Evolutionary conservation across 2,888 invertebrate genomes (phyloP).

Genomic region (Microdon myrmicae): DNA sequence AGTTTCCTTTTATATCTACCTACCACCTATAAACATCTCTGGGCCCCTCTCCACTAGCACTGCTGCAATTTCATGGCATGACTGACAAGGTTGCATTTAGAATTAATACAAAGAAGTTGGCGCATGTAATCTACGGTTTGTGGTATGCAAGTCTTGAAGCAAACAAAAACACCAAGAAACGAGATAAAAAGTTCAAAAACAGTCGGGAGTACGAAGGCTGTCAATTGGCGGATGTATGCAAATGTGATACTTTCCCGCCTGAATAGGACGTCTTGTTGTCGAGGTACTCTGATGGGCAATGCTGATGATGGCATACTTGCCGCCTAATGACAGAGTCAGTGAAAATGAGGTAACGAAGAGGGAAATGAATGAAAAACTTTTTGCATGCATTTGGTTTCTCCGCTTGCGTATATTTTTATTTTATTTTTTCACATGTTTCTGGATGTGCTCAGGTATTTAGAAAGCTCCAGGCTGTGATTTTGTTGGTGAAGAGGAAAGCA

Average conservation of each 20-base stretch:
- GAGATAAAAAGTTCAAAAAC: conserved; percentile 1
- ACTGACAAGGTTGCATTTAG: conserved; percentile 2
- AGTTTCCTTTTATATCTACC: neutral
- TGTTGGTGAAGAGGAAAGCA: no score
- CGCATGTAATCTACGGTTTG: conserved; percentile 25
- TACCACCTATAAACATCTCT: neutral
- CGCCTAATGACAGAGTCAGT: conserved; percentile 4
- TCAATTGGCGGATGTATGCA: conserved; percentile 38
- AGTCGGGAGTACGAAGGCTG: conserved; percentile 13
- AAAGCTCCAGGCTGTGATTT: conserved; percentile 13
- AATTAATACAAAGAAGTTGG: conserved; percentile 17
- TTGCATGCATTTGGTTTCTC: conserved; percentile 12
- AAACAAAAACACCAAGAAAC: conserved; percentile 4
- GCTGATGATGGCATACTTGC: conserved; percentile 39
- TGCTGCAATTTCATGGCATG: conserved; percentile 11
- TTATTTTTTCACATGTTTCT: neutral
- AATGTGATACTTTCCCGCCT: conserved; percentile 13
- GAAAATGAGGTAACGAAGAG: conserved; percentile 38
- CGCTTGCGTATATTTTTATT: neutral
- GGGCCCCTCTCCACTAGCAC: neutral
- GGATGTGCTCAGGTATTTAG: neutral
- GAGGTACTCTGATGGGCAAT: conserved; percentile 31
- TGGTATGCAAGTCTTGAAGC: neutral
- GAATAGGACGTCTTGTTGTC: conserved; percentile 2
- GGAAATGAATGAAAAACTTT: conserved; percentile 28